Conservation (phyloP, 1,140 invertebrate genomes). For the Acromyrmex echinatior region DNA sequence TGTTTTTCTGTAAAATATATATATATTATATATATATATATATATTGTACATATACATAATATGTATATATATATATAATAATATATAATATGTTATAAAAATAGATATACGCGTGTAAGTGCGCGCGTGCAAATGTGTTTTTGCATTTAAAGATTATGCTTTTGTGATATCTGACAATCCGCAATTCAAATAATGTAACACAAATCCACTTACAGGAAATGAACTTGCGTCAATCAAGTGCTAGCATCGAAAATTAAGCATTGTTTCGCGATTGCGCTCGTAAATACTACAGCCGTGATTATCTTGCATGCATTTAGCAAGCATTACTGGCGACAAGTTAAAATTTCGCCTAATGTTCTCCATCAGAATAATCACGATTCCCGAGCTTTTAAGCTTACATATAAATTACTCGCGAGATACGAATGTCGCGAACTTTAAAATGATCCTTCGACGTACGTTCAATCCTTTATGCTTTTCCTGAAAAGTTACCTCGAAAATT, state of each 20-base stretch:
- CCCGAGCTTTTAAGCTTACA: conserved; percentile 4
- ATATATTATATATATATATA: too few relatives aligned
- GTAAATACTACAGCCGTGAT: conserved; percentile 28
- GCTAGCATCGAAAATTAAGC: conserved; percentile 37
- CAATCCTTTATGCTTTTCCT: not conserved
- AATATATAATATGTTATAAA: not conserved
- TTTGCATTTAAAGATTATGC: conserved; percentile 30
- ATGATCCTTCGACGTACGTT: not conserved
- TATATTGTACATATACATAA: too few relatives aligned
- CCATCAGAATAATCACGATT: conserved; percentile 19
- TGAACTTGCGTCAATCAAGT: conserved; percentile 33
- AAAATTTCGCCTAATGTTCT: conserved; percentile 42
- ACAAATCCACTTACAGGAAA: conserved; percentile 22
- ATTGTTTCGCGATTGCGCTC: conserved; percentile 31
- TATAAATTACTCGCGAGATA: conserved; percentile 20
- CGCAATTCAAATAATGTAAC: conserved; percentile 31
- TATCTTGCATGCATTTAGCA: conserved; percentile 21
- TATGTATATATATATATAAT: too few relatives aligned
- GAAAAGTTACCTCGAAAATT: not conserved
- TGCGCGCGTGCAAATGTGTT: not conserved
- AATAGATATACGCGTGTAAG: too few relatives aligned
- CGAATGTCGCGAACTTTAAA: conserved; percentile 28
- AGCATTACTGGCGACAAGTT: conserved; percentile 24
- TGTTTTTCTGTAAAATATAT: too few relatives aligned
- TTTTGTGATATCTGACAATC: not conserved